A percentile compares a stretch with the other conserved stretches of the same genome.
phyloP scores from a whole-genome alignment of 2,888 invertebrate species.

The Cacoxenus indagator region DNA sequence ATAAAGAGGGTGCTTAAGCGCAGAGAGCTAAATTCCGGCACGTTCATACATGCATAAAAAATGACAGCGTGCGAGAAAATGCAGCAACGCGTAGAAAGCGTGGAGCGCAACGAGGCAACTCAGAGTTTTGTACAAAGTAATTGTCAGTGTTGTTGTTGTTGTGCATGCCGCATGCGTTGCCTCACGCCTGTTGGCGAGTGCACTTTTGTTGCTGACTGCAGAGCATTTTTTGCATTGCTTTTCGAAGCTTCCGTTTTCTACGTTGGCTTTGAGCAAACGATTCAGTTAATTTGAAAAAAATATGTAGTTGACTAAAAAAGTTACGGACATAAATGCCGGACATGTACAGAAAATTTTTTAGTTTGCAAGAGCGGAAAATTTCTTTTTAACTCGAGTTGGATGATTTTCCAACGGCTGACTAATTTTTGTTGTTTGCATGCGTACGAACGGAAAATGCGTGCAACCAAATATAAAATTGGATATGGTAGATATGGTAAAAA shows the following conservation, averaged over 20 bases:
- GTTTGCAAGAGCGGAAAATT: slow-evolving; percentile 23
- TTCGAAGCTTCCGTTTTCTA: slow-evolving; percentile 9
- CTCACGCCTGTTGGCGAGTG: no score
- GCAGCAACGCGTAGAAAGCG: no score
- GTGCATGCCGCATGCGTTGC: no score
- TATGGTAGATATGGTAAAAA: slow-evolving; percentile 29
- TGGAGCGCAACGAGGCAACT: background rate
- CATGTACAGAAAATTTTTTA: slow-evolving; percentile 39
- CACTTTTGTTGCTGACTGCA: slow-evolving; percentile 7
- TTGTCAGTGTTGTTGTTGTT: slow-evolving; percentile 12
- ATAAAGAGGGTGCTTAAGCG: background rate
- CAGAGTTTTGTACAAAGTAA: slow-evolving; percentile 17
- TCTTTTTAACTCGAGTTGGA: background rate
- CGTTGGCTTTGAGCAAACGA: slow-evolving; percentile 4
- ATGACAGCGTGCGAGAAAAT: slow-evolving; percentile 8
- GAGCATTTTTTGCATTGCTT: background rate
- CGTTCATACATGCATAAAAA: slow-evolving; percentile 10
- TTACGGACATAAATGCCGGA: slow-evolving; percentile 48
- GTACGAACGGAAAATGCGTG: slow-evolving; percentile 46
- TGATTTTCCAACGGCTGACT: no score
- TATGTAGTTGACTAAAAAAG: slow-evolving; percentile 31
- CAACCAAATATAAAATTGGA: slow-evolving; percentile 47
- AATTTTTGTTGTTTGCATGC: background rate
- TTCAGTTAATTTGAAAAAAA: background rate
- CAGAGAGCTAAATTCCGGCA: background rate